Percentiles rank a stretch among this genome's conserved stretches.
Evolutionary conservation across 2,888 invertebrate species (phyloP).

Genomic region (Catocala sponsa): DNA sequence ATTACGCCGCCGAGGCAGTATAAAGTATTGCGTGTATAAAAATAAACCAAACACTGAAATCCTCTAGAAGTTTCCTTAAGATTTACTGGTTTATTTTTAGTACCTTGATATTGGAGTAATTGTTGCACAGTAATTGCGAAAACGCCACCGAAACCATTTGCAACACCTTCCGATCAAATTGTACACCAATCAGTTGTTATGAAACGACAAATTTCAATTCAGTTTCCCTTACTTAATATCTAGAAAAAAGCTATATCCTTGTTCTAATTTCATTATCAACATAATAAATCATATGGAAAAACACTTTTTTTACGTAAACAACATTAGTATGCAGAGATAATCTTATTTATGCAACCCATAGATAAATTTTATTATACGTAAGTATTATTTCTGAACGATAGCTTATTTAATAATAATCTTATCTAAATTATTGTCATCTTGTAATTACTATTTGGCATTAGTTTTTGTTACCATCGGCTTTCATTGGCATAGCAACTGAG

Average conservation of each 20-base stretch:
- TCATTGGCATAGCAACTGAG: too few species aligned
- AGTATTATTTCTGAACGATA: too few species aligned
- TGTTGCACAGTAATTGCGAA: constrained; percentile 42
- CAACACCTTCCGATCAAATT: constrained; percentile 36
- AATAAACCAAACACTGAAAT: too few species aligned
- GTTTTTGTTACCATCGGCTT: too few species aligned
- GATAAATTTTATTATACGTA: too few species aligned
- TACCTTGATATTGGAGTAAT: constrained; percentile 13
- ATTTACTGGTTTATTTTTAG: constrained; percentile 8
- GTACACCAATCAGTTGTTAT: constrained; percentile 21
- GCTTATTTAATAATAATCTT: background rate
- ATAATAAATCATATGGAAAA: too few species aligned
- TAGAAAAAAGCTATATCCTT: constrained; percentile 30
- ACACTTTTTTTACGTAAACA: background rate
- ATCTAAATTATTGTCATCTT: background rate
- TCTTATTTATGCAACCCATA: background rate
- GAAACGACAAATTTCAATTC: constrained; percentile 39
- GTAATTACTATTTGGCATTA: too few species aligned
- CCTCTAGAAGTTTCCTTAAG: constrained; percentile 9
- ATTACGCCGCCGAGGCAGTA: too few species aligned
- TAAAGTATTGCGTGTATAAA: too few species aligned
- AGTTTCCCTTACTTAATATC: constrained; percentile 33
- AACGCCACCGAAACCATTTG: constrained; percentile 41
- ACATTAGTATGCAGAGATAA: background rate
- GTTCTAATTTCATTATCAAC: constrained; percentile 24